phyloP scores from a whole-genome alignment of 2,888 invertebrate species.

The Drosophila kanekoi region DNA sequence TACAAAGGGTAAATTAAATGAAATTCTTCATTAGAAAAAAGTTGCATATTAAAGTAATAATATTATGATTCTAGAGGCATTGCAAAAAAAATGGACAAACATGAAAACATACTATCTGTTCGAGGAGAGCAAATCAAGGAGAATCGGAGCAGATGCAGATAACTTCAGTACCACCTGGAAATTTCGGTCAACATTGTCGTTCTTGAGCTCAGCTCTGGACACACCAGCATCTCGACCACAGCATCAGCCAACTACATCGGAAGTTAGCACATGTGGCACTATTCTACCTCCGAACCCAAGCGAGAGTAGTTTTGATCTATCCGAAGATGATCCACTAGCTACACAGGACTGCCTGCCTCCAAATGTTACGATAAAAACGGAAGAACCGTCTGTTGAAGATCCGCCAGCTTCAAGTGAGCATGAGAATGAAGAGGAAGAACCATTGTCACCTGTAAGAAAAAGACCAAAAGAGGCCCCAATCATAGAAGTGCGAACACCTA shows the following conservation, averaged over 20 bases:
- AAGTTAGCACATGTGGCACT: not conserved
- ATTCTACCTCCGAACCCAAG: slow-evolving; percentile 3
- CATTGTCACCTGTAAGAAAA: slow-evolving; percentile 17
- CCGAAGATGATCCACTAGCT: slow-evolving; percentile 53
- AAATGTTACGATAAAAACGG: slow-evolving; percentile 41
- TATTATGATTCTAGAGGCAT: slow-evolving; percentile 28
- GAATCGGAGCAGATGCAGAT: slow-evolving; percentile 37
- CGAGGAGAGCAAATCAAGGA: slow-evolving; percentile 52
- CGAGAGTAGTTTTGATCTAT: slow-evolving; percentile 43
- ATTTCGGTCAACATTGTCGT: slow-evolving; percentile 41
- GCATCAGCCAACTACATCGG: not conserved
- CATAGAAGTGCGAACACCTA: slow-evolving; percentile 12
- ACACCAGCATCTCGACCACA: not conserved
- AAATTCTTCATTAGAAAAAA: not conserved
- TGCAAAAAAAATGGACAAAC: slow-evolving; percentile 56
- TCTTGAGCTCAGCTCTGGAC: slow-evolving; percentile 27
- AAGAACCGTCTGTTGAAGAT: slow-evolving; percentile 31
- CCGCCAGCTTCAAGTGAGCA: slow-evolving; percentile 13
- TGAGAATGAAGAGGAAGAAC: slow-evolving; percentile 15
- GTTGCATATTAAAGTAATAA: not conserved
- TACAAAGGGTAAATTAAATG: slow-evolving; percentile 36
- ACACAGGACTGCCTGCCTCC: slow-evolving; percentile 37
- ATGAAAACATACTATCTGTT: slow-evolving; percentile 55
- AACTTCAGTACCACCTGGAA: slow-evolving; percentile 52
- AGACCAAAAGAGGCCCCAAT: slow-evolving; percentile 11